Percentiles rank a stretch among this genome's conserved stretches.
These are phyloP conservation scores for Phrynocephalus forsythii DNA, from an alignment of 2,797 vertebrate species.

Conservation along the genomic window DNA sequence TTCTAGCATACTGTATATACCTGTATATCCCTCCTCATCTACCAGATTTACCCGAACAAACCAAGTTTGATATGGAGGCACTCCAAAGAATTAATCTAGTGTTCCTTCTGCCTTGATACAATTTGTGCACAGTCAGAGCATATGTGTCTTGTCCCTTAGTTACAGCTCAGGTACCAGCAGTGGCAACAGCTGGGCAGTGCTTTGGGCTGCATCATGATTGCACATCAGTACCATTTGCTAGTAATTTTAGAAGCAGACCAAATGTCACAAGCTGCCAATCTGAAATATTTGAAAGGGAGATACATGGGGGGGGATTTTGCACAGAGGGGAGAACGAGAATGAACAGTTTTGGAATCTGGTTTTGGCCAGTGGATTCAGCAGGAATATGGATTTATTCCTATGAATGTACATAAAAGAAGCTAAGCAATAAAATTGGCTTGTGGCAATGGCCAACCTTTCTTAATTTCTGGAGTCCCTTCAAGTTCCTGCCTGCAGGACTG, in stretches of 20 bases:
- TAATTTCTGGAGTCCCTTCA: no score
- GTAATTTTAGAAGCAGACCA: conserved; percentile 18
- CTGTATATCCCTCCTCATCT: not conserved
- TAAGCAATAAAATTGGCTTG: not conserved
- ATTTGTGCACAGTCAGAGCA: not conserved
- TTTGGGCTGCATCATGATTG: conserved; percentile 16
- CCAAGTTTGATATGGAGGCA: not conserved
- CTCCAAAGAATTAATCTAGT: not conserved
- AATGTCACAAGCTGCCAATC: conserved; percentile 7
- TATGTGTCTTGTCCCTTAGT: conserved; percentile 9
- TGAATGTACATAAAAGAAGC: not conserved
- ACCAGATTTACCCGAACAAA: not conserved
- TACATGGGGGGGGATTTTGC: not conserved
- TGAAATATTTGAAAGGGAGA: not conserved
- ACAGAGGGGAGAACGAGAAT: not conserved
- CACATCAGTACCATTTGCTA: conserved; percentile 21
- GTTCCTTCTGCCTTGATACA: not conserved
- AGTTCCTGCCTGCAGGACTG: no score
- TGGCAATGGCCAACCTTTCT: no score
- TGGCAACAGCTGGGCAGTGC: conserved; percentile 7
- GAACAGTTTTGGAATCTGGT: not conserved
- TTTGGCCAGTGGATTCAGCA: not conserved
- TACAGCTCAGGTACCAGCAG: conserved; percentile 22
- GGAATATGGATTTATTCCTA: not conserved
- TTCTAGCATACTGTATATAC: not conserved